Evolutionary conservation across 2,888 invertebrate genomes (phyloP).

Genomic region (Tetropium fuscum): DNA sequence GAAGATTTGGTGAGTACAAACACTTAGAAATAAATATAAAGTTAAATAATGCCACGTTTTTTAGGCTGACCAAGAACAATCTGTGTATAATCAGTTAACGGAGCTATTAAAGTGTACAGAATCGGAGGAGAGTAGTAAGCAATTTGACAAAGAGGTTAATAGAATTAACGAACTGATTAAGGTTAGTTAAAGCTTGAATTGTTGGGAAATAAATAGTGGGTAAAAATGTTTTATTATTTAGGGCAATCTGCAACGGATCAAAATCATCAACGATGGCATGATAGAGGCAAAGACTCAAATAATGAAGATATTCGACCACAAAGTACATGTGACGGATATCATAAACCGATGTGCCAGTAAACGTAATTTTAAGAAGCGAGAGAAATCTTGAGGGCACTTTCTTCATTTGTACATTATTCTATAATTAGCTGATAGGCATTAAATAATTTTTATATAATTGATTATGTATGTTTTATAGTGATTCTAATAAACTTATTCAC

Average conservation of each 20-base stretch:
- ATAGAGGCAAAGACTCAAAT: constrained; percentile 89
- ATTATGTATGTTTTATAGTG: constrained; percentile 38
- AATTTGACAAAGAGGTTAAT: constrained; percentile 62
- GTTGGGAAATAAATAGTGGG: background rate
- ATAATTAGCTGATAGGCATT: constrained; percentile 13
- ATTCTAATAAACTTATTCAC: constrained; percentile 32
- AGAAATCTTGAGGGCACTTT: constrained; percentile 72
- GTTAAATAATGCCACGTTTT: constrained; percentile 32
- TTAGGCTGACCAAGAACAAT: constrained; percentile 69
- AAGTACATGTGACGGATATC: constrained; percentile 89
- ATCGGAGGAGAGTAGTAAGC: constrained; percentile 58
- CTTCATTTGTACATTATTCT: constrained; percentile 13
- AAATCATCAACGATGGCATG: constrained; percentile 92
- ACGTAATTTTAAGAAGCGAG: constrained; percentile 91
- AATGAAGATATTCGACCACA: constrained; percentile 92
- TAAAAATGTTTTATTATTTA: constrained; percentile 63
- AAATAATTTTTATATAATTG: constrained; percentile 27
- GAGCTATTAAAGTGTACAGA: constrained; percentile 63
- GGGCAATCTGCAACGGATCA: constrained; percentile 96
- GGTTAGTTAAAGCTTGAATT: constrained; percentile 59
- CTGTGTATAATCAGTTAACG: constrained; percentile 64
- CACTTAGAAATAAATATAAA: background rate
- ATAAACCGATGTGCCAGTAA: constrained; percentile 92
- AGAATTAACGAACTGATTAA: constrained; percentile 73
- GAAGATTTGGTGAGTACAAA: constrained; percentile 83